A percentile compares a stretch with the other conserved stretches of the same genome.
These are phyloP conservation scores for Sebastes alutus DNA, from an alignment of 2,797 vertebrate genomes.

Conservation along the genomic window DNA sequence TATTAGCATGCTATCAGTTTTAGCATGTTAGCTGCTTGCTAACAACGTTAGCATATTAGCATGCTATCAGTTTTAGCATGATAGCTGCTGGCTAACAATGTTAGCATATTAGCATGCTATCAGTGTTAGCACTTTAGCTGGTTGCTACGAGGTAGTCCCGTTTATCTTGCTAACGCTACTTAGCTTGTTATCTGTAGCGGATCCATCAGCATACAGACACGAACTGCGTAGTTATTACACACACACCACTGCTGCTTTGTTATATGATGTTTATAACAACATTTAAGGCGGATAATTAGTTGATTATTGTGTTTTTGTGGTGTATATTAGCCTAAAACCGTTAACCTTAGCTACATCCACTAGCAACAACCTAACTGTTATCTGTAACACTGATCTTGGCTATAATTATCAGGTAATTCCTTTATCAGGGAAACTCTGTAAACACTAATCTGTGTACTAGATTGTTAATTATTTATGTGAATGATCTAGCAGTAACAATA, in stretches of 20 bases:
- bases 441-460: no score
- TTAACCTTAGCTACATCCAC: slow-evolving; percentile 6
- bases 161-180: slow-evolving; percentile 30
- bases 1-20: no score
- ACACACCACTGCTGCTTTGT: fast-evolving
- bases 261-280: neutral
- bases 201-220: neutral
- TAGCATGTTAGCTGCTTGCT: no score
- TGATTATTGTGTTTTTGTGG: neutral
- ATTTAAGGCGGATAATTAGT: fast-evolving
- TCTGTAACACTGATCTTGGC: neutral
- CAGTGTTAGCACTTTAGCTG: no score
- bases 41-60: slow-evolving; percentile 8
- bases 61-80: slow-evolving; percentile 58
- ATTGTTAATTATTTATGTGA: neutral
- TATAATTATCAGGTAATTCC: neutral
- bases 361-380: neutral
- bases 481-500: slow-evolving; percentile 9
- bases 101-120: no score
- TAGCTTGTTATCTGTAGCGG: slow-evolving; percentile 24
- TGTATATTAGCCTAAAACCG: neutral
- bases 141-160: neutral
- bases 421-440: neutral
- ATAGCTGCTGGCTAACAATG: neutral
- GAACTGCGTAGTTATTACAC: neutral